A percentile compares a stretch with the other conserved stretches of the same genome.
These are phyloP conservation scores for Sebastes alutus DNA, from an alignment of 2,797 vertebrate genomes.

Conservation along the genomic window DNA sequence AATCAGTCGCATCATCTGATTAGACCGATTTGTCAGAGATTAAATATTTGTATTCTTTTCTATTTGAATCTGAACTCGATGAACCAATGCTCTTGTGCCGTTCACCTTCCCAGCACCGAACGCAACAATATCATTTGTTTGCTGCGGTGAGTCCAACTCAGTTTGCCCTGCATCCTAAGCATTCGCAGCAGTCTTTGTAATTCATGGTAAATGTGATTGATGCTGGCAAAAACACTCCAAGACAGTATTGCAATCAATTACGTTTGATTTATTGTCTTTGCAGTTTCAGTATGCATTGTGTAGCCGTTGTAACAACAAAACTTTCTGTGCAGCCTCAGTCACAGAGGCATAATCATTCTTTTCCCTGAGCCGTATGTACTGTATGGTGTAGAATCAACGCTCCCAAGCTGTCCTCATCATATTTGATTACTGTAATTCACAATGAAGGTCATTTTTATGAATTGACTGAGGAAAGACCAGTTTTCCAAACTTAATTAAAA, in stretches of 20 bases:
- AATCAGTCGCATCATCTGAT: not conserved
- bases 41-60: conserved; percentile 2
- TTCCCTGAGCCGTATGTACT: not conserved
- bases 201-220: conserved; percentile 80
- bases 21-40: not conserved
- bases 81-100: conserved; percentile 4
- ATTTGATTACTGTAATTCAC: conserved; percentile 77
- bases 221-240: conserved; percentile 65
- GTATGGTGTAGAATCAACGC: conserved; percentile 32
- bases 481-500: conserved; percentile 80
- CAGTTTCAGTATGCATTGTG: conserved; percentile 49
- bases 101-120: conserved; percentile 40
- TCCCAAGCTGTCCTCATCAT: conserved; percentile 64
- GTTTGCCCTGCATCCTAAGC: conserved; percentile 63
- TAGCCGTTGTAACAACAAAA: conserved; percentile 53
- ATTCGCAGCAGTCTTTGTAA: conserved; percentile 68
- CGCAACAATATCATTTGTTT: conserved; percentile 48
- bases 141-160: conserved; percentile 41
- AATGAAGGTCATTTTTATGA: conserved; percentile 80
- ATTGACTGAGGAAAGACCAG: conserved; percentile 68
- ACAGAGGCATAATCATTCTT: conserved; percentile 41
- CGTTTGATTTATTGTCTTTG: conserved; percentile 78
- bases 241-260: conserved; percentile 78
- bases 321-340: conserved; percentile 42
- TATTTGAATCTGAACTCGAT: conserved; percentile 37